These are phyloP conservation scores for Panthera uncia DNA, from an alignment of 2,113 vertebrate species.

Conservation along the genomic window DNA sequence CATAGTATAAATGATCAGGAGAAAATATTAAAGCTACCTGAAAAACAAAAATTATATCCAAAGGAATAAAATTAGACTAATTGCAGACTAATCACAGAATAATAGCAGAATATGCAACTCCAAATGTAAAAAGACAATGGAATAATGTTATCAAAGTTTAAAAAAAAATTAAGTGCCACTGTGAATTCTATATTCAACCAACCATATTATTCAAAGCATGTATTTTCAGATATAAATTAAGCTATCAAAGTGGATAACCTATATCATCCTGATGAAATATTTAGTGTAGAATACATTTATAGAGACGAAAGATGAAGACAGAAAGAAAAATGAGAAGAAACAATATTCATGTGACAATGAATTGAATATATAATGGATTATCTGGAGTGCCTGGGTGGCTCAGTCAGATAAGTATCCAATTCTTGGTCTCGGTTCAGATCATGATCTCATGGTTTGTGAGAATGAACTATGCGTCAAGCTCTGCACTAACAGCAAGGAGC, in stretches of 20 bases:
- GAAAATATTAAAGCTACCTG: slow-evolving; percentile 14
- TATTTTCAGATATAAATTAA: background rate
- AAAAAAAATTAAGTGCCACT: background rate
- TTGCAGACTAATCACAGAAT: background rate
- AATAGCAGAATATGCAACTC: background rate
- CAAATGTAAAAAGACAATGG: background rate
- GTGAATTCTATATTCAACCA: slow-evolving; percentile 9
- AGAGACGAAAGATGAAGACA: background rate
- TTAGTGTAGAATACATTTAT: background rate
- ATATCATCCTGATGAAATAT: background rate
- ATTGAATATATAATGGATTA: background rate
- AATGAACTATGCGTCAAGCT: no score
- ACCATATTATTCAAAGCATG: background rate
- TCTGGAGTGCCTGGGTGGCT: background rate
- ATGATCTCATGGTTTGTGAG: no score
- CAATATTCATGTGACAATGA: background rate
- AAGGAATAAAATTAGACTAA: slow-evolving; percentile 27
- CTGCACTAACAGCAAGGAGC: no score
- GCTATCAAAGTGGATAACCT: background rate
- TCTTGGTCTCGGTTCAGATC: no score
- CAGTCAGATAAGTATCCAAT: no score
- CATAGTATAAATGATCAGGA: background rate
- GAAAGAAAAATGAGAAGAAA: background rate
- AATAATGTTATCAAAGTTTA: background rate
- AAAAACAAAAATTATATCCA: background rate